Evolutionary conservation across 2,797 vertebrate genomes (phyloP), one percentile per base, ranked within the genome.

Genomic region (Alosa sapidissima): DNA sequence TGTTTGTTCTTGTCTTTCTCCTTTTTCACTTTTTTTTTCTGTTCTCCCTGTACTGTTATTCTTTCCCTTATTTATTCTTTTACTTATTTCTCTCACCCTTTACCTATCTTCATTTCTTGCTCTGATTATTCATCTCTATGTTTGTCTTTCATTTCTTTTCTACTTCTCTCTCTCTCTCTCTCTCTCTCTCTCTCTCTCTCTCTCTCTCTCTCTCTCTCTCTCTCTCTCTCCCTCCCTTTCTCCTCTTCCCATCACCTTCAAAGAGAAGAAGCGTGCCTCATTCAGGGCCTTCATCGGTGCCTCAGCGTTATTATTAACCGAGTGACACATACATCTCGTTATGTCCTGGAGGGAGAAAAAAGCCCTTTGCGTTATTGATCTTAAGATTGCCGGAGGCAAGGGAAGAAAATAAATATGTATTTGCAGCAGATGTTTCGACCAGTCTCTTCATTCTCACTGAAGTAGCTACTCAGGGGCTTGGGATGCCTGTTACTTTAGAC

Each of bases 401-500:
- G 24, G 65, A 72, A 84, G 72, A 65, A 84, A 82, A 78, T 83
- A 60, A 84, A 81, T 58, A 65, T 55, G 51, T 33, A 28, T 87
- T 81, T 5, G 41, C 33, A 36, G 47, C 8, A 89, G 47, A 14
- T 84, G 13, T 24, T 62, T 62, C 5, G 21, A 21, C 81, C 60
- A 47, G 24, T 52, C 75, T 85, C 49, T 28, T 72, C 51, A 8
- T 54, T 68, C 0, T 10, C 16, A n/a, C 84, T 72, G 81, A 81
- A 84, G 75, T 83, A 68, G 52, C 87, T 84, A 82, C 47, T 60
- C 83, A 36, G 47, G 55, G 28, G 51, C 36, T 48, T 81, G 81
- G 83, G 83, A 84, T 81, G 62, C 51, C 60, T 75, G 33, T 85
- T 83, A 78, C 85, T 84, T 82, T 81, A 72, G 75, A 82, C 60